These are phyloP conservation scores for Graphium colonna DNA, from an alignment of 2,888 invertebrate genomes.

Conservation along the genomic window DNA sequence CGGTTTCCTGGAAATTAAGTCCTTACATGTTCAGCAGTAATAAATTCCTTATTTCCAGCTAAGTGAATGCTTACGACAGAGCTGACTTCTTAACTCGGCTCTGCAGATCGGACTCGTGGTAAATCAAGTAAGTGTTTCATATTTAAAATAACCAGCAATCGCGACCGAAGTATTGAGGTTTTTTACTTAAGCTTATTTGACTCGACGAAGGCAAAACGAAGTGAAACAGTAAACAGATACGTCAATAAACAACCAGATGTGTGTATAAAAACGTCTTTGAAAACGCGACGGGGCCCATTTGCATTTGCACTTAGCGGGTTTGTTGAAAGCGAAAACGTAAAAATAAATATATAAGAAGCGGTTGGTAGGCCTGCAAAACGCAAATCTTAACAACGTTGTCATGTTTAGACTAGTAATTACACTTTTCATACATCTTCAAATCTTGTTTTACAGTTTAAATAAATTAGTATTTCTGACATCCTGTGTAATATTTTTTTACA, in stretches of 20 bases:
- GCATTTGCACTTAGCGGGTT: constrained; percentile 66
- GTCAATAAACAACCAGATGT: constrained; percentile 55
- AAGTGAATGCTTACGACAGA: neutral
- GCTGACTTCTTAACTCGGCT: neutral
- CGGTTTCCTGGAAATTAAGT: neutral
- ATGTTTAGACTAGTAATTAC: constrained; percentile 10
- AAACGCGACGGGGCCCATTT: constrained; percentile 68
- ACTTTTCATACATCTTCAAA: too few relatives aligned
- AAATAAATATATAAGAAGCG: constrained; percentile 54
- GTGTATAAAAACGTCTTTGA: constrained; percentile 66
- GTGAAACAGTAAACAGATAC: constrained; percentile 37
- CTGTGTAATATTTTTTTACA: too few relatives aligned
- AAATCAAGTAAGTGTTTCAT: neutral
- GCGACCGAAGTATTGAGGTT: neutral
- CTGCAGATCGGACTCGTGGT: neutral
- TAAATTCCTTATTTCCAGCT: neutral
- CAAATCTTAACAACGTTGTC: constrained; percentile 19
- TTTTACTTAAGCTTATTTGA: constrained; percentile 8
- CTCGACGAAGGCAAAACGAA: constrained; percentile 33
- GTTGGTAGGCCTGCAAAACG: constrained; percentile 45
- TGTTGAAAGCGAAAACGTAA: constrained; percentile 51
- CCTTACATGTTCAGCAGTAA: neutral
- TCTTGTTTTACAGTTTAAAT: too few relatives aligned
- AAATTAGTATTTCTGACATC: too few relatives aligned
- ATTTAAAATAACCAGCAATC: constrained; percentile 15